Base-by-base conservation (phyloP, 1,140 invertebrate genomes). In the Harlomillsia oculata region DNA sequence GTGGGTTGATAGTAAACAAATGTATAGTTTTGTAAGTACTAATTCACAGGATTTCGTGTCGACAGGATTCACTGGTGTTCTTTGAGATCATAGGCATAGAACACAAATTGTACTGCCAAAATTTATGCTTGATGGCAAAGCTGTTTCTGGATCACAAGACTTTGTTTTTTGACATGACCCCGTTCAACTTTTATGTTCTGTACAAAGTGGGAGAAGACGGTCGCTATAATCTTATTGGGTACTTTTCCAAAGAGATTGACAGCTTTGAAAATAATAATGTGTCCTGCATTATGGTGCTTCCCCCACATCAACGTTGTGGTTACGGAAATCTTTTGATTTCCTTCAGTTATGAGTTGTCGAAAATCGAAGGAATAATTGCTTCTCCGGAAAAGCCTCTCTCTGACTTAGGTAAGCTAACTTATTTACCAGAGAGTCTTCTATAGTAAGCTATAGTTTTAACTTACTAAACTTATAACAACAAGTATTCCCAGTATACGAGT, bases 371-470 rank as follows among this genome's bases (percentile, higher is more conserved):
- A 64, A 80, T 84, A 5, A 87, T 97, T 52, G 96, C 95, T 0
- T 97, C 93, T 70, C 96, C 96, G 1, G 96, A 99, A 71, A 97
- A 97, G 71, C 96, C 96, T n/a, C 72, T 99, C 11, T 97, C 92
- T 32, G 96, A 99, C 74, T 75, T 99, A 5, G 60, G 60, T 57
- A 53, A 36, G n/a, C 3, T 36, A n/a, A 13, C 9, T 6, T 5
- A 13, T 21, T 2, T 23, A 37, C 13, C 39, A 13, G 14, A 2
- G 8, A 28, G 6, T 51, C n/a, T 28, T 43, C 5, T 11, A 30
- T 13, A n/a, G 13, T 30, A 53, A 20, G n/a, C 30, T 14, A 32
- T 14, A 43, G n/a, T 41, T 23, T 28, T 29, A 3, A 29, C n/a
- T 11, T 40, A 14, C 16, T 41, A 20, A 40, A 39, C 26, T 8